These are phyloP conservation scores for Anthopleura sola DNA, from an alignment of 64 coral and sea anemone species.

Conservation along the genomic window DNA sequence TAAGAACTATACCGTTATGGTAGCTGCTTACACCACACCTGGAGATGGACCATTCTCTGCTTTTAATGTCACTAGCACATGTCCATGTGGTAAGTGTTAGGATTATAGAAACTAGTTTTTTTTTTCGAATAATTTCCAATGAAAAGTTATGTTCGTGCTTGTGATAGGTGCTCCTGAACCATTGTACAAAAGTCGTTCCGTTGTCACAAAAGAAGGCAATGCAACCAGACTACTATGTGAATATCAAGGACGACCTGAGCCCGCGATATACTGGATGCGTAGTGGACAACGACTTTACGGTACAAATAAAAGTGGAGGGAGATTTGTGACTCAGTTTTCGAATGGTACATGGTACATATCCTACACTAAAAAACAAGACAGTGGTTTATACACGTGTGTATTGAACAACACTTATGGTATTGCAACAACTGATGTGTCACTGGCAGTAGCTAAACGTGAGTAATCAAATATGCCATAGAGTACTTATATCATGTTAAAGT, in stretches of 20 bases:
- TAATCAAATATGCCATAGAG: too few relatives aligned
- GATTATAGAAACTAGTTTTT: too few relatives aligned
- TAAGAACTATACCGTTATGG: constrained; percentile 15
- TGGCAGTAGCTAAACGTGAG: constrained; percentile 38
- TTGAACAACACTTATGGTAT: constrained; percentile 37
- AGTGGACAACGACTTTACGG: constrained; percentile 23
- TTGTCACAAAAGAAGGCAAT: constrained; percentile 1
- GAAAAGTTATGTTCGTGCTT: too few relatives aligned
- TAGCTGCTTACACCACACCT: not conserved
- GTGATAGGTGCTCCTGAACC: not conserved
- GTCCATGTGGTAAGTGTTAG: constrained; percentile 35
- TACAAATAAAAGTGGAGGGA: not conserved
- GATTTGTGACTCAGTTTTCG: not conserved
- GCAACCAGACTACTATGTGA: constrained; percentile 28
- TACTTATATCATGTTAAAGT: too few relatives aligned
- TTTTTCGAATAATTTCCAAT: too few relatives aligned
- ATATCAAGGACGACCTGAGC: constrained; percentile 47
- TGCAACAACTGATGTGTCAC: constrained; percentile 8
- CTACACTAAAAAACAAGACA: constrained; percentile 13
- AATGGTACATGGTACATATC: constrained; percentile 53
- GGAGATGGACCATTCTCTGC: not conserved
- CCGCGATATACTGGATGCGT: constrained; percentile 33
- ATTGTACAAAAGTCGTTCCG: not conserved
- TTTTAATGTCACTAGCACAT: not conserved
- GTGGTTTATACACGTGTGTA: constrained; percentile 36